A percentile compares a stretch with the other conserved stretches of the same genome.
These are phyloP conservation scores for Geophilus truncorum DNA, from an alignment of 2,888 invertebrate species.

Conservation along the genomic window DNA sequence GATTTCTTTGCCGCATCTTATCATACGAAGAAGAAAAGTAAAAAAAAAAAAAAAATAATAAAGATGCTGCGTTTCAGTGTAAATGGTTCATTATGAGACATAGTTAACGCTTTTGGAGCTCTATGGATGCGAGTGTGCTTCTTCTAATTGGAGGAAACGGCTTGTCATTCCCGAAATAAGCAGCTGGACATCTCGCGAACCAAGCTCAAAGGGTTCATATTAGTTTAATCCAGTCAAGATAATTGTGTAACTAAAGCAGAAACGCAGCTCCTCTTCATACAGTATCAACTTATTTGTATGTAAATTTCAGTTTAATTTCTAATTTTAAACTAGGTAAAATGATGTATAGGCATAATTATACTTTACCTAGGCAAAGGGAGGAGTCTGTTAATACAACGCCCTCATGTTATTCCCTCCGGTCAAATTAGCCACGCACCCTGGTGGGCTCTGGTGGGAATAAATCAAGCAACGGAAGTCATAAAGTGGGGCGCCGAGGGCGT, in stretches of 20 bases:
- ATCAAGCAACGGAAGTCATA: conserved; percentile 20
- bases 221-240: conserved; percentile 3
- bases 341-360: conserved; percentile 3
- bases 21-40: not conserved
- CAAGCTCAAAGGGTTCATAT: not conserved
- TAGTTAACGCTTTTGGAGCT: conserved; percentile 11
- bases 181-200: conserved; percentile 7
- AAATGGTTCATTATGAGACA: conserved; percentile 11
- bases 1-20: not conserved
- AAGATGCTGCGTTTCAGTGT: not conserved
- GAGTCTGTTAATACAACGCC: not conserved
- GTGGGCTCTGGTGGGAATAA: conserved; percentile 16
- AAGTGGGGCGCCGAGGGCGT: conserved; percentile 8
- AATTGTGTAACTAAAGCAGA: not conserved
- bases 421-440: conserved; percentile 16
- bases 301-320: conserved; percentile 5
- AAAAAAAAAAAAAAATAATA: not conserved
- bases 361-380: not conserved
- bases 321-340: conserved; percentile 1
- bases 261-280: not conserved
- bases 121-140: not conserved
- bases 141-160: conserved; percentile 3
- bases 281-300: not conserved
- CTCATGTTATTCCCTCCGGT: not conserved
- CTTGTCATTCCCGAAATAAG: conserved; percentile 10